Evolutionary conservation across 2,797 vertebrate species (phyloP).

Genomic region (Tamandua tetradactyla): DNA sequence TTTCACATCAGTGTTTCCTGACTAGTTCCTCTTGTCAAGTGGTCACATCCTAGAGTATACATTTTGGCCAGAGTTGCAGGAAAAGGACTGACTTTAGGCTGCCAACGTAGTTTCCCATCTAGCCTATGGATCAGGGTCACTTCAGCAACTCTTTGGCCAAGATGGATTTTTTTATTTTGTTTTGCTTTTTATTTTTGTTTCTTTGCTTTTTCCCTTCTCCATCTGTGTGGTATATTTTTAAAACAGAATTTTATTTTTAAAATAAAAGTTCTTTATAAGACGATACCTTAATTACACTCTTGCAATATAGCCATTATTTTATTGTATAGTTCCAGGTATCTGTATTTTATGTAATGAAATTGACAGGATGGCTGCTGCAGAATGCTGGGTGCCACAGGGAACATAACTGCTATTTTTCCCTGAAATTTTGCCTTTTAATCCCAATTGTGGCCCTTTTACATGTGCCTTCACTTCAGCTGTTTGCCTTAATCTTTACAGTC

Average conservation of each 20-base stretch:
- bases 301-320: slow-evolving; percentile 83
- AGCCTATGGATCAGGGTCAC: neutral
- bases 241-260: slow-evolving; percentile 87
- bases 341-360: slow-evolving; percentile 78
- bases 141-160: neutral
- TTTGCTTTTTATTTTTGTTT: slow-evolving; percentile 65
- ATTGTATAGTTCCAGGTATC: slow-evolving; percentile 83
- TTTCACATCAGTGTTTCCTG: slow-evolving; percentile 39
- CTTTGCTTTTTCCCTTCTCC: neutral
- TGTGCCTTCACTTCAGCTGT: slow-evolving; percentile 85
- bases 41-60: slow-evolving; percentile 68
- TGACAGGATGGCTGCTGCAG: slow-evolving; percentile 79
- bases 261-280: slow-evolving; percentile 83
- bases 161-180: neutral
- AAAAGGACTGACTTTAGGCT: slow-evolving; percentile 56
- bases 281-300: slow-evolving; percentile 81
- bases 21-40: slow-evolving; percentile 61
- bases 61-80: slow-evolving; percentile 78
- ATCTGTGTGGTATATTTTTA: slow-evolving; percentile 79
- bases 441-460: slow-evolving; percentile 78
- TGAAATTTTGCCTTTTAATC: slow-evolving; percentile 60
- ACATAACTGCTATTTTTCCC: slow-evolving; percentile 32
- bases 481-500: slow-evolving; percentile 86
- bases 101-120: neutral
- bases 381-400: slow-evolving; percentile 65